Percentiles rank a stretch among this genome's conserved stretches.
Evolutionary conservation across 2,888 invertebrate genomes (phyloP).

Genomic region (Asteroscopus sphinx): DNA sequence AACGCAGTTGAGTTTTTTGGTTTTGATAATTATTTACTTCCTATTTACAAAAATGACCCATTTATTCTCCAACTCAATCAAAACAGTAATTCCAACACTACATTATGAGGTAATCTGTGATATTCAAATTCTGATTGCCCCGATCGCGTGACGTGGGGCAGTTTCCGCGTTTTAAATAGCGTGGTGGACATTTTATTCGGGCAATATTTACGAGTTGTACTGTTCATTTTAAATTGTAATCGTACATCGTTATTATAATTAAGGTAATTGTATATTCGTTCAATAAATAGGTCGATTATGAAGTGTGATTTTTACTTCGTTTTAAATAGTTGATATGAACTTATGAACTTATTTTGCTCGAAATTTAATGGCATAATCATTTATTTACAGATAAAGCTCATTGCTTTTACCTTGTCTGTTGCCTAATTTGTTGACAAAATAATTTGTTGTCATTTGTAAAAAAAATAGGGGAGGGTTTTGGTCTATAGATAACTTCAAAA

Average conservation of each 20-base stretch:
- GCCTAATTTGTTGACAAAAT: too few species aligned
- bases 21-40: too few species aligned
- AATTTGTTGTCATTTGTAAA: too few species aligned
- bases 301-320: slow-evolving; percentile 18
- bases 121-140: slow-evolving; percentile 35
- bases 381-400: too few species aligned
- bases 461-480: too few species aligned
- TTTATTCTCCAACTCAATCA: slow-evolving; percentile 8
- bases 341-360: too few species aligned
- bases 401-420: too few species aligned
- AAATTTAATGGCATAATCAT: too few species aligned
- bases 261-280: slow-evolving; percentile 32
- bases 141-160: slow-evolving; percentile 36
- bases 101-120: slow-evolving; percentile 27
- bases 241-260: slow-evolving; percentile 42
- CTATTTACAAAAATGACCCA: neutral
- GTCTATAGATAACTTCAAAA: too few species aligned
- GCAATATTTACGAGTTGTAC: slow-evolving; percentile 40
- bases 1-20: too few species aligned
- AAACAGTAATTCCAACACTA: slow-evolving; percentile 34
- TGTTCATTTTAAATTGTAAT: slow-evolving; percentile 51
- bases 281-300: slow-evolving; percentile 14
- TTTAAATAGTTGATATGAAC: slow-evolving; percentile 6
- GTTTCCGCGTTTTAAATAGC: slow-evolving; percentile 28
- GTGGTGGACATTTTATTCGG: slow-evolving; percentile 32